phyloP scores from a whole-genome alignment of 2,113 vertebrate genomes.

The Grallaria varia region DNA sequence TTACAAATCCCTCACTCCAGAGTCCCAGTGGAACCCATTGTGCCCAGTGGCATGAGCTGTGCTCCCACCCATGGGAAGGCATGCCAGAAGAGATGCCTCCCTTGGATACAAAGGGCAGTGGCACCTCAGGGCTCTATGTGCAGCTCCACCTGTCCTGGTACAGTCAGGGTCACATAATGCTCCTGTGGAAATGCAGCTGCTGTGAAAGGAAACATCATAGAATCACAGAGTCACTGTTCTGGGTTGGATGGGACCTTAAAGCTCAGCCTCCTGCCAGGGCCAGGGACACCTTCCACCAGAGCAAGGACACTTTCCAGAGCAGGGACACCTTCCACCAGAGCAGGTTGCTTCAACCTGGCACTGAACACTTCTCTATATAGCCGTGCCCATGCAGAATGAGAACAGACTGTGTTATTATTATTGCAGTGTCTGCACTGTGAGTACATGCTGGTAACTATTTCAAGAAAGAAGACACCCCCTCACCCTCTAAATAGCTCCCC shows the following conservation, averaged over 20 bases:
- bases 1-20: background rate
- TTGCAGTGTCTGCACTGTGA: background rate
- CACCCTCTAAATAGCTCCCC: background rate
- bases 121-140: background rate
- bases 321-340: background rate
- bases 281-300: background rate
- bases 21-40: background rate
- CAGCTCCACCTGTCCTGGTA: background rate
- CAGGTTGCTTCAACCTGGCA: background rate
- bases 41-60: background rate
- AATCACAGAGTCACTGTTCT: background rate
- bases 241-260: background rate
- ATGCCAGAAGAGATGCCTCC: background rate
- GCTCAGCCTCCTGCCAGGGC: background rate
- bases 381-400: background rate
- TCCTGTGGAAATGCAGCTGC: background rate
- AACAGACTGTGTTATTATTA: background rate
- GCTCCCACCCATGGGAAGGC: background rate
- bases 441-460: background rate
- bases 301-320: background rate
- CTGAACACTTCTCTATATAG: background rate
- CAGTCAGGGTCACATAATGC: background rate
- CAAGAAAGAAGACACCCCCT: background rate
- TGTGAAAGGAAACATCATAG: accelerated
- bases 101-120: background rate